Evolutionary conservation across 2,888 invertebrate species (phyloP).

Genomic region (Aspidiotus destructor): DNA sequence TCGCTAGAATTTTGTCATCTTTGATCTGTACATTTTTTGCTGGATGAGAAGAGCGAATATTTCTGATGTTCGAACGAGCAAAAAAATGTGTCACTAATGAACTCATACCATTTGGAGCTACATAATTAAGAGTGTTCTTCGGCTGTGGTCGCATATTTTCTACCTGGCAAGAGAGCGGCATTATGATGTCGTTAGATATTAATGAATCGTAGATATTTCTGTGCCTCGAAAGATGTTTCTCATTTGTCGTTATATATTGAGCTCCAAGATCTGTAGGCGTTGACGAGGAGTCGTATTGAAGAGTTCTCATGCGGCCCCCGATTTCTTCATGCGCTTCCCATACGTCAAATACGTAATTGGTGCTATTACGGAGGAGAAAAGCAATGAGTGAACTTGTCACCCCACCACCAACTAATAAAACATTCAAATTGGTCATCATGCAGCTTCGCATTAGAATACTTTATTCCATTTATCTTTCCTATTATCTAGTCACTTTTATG

Average conservation of each 20-base stretch:
- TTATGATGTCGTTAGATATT: slow-evolving; percentile 12
- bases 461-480: no score
- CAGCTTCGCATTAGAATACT: background rate
- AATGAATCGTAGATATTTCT: slow-evolving; percentile 28
- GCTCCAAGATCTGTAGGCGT: slow-evolving; percentile 33
- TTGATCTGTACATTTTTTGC: slow-evolving; percentile 19
- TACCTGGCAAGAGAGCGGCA: slow-evolving; percentile 22
- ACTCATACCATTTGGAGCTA: slow-evolving; percentile 31
- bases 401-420: slow-evolving; percentile 33
- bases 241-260: slow-evolving; percentile 32
- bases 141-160: slow-evolving; percentile 7
- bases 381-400: slow-evolving; percentile 32
- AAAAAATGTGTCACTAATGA: slow-evolving; percentile 33
- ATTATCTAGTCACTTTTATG: no score
- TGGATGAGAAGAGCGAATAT: slow-evolving; percentile 10
- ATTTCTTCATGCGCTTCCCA: slow-evolving; percentile 34
- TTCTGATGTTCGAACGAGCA: slow-evolving; percentile 15
- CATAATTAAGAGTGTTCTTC: slow-evolving; percentile 14
- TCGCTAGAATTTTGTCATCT: slow-evolving; percentile 13
- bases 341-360: slow-evolving; percentile 5
- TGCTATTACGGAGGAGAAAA: slow-evolving; percentile 11
- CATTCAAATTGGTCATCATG: background rate
- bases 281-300: slow-evolving; percentile 15
- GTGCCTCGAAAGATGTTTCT: slow-evolving; percentile 1
- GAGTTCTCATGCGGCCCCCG: slow-evolving; percentile 33